Conservation (phyloP, 1,140 invertebrate genomes). For the Panagrolaimus sp. region DNA sequence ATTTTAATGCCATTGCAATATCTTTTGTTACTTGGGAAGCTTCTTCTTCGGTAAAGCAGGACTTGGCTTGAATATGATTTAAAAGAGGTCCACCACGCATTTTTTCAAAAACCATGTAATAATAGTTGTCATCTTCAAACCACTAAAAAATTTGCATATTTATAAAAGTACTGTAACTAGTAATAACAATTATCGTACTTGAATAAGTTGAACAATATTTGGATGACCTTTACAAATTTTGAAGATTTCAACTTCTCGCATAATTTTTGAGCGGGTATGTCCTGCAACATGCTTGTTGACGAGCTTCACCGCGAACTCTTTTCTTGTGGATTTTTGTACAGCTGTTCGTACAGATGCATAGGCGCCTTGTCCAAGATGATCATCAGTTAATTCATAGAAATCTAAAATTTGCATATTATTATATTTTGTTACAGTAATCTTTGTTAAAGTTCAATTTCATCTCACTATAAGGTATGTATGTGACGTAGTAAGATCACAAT, state of each 20-base stretch:
- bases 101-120: constrained; percentile 96
- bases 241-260: constrained; percentile 96
- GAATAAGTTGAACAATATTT: constrained; percentile 83
- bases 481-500: too few relatives aligned
- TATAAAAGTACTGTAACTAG: too few relatives aligned
- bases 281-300: constrained; percentile 90
- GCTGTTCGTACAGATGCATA: constrained; percentile 92
- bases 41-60: constrained; percentile 87
- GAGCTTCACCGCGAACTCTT: constrained; percentile 90
- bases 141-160: constrained; percentile 42
- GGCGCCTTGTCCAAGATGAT: constrained; percentile 87
- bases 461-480: background rate
- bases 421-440: constrained; percentile 7
- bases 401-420: constrained; percentile 69
- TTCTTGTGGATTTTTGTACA: constrained; percentile 78
- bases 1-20: constrained; percentile 85
- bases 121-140: constrained; percentile 63
- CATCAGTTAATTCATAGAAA: constrained; percentile 85
- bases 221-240: constrained; percentile 91
- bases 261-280: constrained; percentile 82
- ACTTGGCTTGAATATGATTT: constrained; percentile 80
- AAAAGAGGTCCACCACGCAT: constrained; percentile 80
- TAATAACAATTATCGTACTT: constrained; percentile 28
- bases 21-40: constrained; percentile 85
- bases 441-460: background rate